phyloP scores from a whole-genome alignment of 2,797 vertebrate genomes.

The Chiloscyllium punctatum region DNA sequence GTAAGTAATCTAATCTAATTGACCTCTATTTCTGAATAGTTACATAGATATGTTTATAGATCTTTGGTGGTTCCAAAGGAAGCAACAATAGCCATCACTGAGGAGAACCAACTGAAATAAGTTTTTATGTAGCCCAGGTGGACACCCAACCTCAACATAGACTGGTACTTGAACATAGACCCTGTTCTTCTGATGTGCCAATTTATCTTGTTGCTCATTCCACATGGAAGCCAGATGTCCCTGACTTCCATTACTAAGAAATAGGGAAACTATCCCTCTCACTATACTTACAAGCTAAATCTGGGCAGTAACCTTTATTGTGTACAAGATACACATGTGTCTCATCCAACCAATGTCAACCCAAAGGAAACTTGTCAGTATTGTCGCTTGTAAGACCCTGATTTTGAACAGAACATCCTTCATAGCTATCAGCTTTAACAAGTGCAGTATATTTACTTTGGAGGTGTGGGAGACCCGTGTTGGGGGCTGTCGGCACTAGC shows the following conservation, averaged over 20 bases:
- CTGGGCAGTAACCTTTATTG: not conserved
- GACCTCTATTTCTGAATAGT: not conserved
- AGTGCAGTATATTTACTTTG: not conserved
- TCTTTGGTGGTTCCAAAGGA: not conserved
- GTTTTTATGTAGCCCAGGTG: not conserved
- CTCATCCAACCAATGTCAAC: not conserved
- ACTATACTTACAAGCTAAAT: not conserved
- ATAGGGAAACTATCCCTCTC: not conserved
- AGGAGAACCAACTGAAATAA: not conserved
- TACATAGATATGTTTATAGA: not conserved
- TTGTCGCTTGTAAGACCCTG: not conserved
- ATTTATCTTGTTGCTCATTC: not conserved
- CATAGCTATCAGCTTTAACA: not conserved
- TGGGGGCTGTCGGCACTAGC: not conserved
- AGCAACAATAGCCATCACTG: not conserved
- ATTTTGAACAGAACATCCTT: not conserved
- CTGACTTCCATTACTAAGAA: not conserved
- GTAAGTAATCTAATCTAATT: too few species aligned
- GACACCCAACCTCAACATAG: not conserved
- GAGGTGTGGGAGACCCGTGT: not conserved
- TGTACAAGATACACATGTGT: not conserved
- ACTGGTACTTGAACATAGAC: not conserved
- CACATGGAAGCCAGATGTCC: not conserved
- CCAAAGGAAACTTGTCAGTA: not conserved
- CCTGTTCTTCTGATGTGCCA: not conserved